Percentiles rank a stretch among this genome's conserved stretches.
These are phyloP conservation scores for Psephotus haematonotus DNA, from an alignment of 2,113 vertebrate genomes.

Conservation along the genomic window DNA sequence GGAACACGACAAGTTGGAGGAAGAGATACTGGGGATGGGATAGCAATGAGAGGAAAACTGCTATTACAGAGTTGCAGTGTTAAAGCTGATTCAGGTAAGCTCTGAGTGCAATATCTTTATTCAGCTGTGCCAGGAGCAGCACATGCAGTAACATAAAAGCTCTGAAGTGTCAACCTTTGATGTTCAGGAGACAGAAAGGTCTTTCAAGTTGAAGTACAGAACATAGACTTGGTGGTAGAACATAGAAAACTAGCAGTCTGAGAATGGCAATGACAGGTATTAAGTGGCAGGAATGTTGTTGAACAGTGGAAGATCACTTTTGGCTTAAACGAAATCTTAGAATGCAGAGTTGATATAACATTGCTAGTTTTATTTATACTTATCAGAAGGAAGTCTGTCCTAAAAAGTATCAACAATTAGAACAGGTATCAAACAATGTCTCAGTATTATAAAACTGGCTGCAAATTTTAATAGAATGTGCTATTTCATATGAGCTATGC, in stretches of 20 bases:
- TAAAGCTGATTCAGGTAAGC: neutral
- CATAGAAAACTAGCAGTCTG: neutral
- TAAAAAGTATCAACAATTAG: neutral
- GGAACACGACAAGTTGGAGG: rapidly evolving
- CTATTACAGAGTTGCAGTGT: neutral
- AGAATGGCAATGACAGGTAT: neutral
- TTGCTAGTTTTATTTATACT: neutral
- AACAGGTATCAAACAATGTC: neutral
- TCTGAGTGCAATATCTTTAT: neutral
- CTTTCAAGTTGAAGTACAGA: constrained; percentile 8
- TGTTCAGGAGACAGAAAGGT: neutral
- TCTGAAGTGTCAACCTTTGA: constrained; percentile 27
- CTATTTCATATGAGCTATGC: neutral
- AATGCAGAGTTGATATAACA: neutral
- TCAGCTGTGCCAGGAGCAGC: neutral
- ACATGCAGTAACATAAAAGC: neutral
- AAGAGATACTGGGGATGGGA: neutral
- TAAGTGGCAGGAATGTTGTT: neutral
- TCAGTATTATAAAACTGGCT: neutral
- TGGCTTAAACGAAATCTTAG: neutral
- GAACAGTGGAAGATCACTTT: neutral
- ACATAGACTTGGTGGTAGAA: neutral
- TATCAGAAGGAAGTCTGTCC: neutral
- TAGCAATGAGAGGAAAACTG: neutral
- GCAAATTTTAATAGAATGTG: neutral